Base-by-base conservation (phyloP, 2,113 vertebrate genomes). In the Limnothrissa miodon region DNA sequence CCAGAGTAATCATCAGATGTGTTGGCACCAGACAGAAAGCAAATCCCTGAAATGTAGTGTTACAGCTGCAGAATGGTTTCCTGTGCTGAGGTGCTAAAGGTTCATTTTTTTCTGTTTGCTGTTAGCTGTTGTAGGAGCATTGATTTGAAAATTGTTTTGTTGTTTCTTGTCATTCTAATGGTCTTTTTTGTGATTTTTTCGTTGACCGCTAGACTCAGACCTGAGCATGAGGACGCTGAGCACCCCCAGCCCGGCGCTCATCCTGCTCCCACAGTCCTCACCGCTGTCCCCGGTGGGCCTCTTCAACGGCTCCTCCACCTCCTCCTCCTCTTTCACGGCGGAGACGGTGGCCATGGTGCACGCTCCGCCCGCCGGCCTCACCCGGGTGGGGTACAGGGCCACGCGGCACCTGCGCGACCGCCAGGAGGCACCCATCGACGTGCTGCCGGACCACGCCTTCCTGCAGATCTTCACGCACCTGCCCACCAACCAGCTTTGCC, bases 401-500 rank as follows among this genome's bases (percentile, higher is more conserved):
- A 90, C 95, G 15, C 95, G 95, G 0, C 93, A 95, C 74, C 91
- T 93, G 1, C 93, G 93, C 21, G 95, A 93, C 86, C 96, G 95
- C 84, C 94, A 96, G 53, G 86, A 81, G 10, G 92, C 96, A 10
- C 89, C 94, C 90, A 87, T 97, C 0, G 96, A 99, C 88, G 93
- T 95, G 44, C 96, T 99, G 17, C 97, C 97, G 0, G 98, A 99
- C 90, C 95, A 96, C 62, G 85, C 90, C 78, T 90, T 99, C 84
- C 91, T 99, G 82, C 97, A 96, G 85, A 90, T 99, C 87, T 96
- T 99, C 88, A 95, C 97, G 83, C 98, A 97, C 85, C 95, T 99
- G 79, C 95, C 96, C 42, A 99, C 98, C 90, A 97, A 98, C 87
- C 98, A 99, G 94, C 95, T 99, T 86, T 99, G 98, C 90, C 97